phyloP scores from a whole-genome alignment of 2,113 vertebrate genomes.

The Pelecanoides urinatrix region DNA sequence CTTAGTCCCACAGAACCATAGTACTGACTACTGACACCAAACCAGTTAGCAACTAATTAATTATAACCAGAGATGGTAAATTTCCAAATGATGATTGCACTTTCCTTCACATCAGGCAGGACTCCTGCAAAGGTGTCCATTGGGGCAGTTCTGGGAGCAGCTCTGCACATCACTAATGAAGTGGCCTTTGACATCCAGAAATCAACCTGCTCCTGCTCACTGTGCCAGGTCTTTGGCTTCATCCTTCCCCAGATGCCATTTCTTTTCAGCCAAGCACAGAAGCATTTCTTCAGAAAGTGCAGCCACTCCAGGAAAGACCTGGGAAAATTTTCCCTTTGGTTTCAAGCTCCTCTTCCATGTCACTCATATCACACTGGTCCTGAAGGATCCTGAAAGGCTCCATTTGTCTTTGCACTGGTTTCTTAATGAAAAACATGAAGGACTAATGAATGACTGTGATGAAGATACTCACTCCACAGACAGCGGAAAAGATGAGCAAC shows the following conservation, averaged over 20 bases:
- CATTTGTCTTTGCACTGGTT: neutral
- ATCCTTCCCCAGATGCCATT: neutral
- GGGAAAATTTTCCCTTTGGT: neutral
- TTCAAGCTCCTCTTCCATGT: neutral
- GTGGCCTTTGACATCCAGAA: neutral
- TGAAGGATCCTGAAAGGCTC: neutral
- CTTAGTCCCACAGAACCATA: neutral
- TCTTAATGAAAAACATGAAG: neutral
- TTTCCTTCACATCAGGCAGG: neutral
- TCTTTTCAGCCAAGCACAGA: neutral
- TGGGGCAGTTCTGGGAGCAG: neutral
- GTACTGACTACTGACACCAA: neutral
- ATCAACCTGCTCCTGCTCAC: neutral
- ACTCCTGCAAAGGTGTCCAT: neutral
- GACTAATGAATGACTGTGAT: neutral
- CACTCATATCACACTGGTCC: neutral
- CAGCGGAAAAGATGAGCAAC: neutral
- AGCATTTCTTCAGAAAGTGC: neutral
- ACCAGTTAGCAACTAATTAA: neutral
- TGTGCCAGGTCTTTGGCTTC: neutral
- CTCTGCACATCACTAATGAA: neutral
- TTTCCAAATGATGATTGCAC: neutral
- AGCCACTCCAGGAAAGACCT: neutral
- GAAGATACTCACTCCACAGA: neutral
- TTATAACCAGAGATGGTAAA: neutral